phyloP scores from a whole-genome alignment of 2,888 invertebrate species.

The Itoplectis maculator region DNA sequence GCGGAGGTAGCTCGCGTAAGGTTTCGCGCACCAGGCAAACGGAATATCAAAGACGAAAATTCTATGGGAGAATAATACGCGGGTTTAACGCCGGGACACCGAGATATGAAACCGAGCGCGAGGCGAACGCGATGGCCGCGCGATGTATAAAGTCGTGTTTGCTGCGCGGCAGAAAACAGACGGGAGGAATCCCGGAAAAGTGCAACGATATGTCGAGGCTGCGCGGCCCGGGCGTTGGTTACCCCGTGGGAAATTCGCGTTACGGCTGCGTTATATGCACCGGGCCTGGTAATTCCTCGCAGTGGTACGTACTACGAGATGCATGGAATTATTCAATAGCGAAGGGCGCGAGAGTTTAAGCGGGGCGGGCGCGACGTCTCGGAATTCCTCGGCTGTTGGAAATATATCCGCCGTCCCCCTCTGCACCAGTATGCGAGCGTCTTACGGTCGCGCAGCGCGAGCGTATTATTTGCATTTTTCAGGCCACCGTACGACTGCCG shows the following conservation, averaged over 20 bases:
- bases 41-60: conserved; percentile 22
- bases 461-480: conserved; percentile 1
- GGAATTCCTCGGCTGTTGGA: background rate
- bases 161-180: background rate
- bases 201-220: conserved; percentile 23
- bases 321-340: conserved; percentile 57
- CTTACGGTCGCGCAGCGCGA: background rate
- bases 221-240: conserved; percentile 27
- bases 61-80: background rate
- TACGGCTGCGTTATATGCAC: background rate
- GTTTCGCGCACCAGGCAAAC: background rate
- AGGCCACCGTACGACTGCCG: background rate
- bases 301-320: conserved; percentile 27
- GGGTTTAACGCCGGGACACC: background rate
- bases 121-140: background rate
- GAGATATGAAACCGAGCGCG: background rate
- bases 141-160: conserved; percentile 7
- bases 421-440: background rate
- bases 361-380: conserved; percentile 21
- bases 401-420: conserved; percentile 11
- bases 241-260: conserved; percentile 52
- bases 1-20: background rate
- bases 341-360: conserved; percentile 26
- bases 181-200: conserved; percentile 15
- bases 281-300: conserved; percentile 20